Base-by-base conservation (phyloP, 2,888 invertebrate species). In the Platynereis dumerilii region DNA sequence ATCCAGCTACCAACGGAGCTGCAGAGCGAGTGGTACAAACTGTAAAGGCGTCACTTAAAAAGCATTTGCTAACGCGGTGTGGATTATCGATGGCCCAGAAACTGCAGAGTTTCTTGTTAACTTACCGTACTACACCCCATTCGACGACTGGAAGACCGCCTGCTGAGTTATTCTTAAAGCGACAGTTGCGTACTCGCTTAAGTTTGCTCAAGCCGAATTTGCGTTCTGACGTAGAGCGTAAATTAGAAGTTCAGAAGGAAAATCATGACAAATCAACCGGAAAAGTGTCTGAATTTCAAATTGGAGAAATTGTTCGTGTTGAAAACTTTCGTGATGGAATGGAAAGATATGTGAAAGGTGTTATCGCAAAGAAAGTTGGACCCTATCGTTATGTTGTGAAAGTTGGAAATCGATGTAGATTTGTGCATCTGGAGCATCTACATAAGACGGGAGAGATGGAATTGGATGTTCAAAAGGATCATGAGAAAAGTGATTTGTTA, bases 1-100 rank as follows among this genome's bases (percentile, higher is more conserved):
- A 58, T 44, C 58, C 58, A 34, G 12, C n/a, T 2, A 15, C 58
- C 5, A 58, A 58, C 44, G 58, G 58, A 22, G 26, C 28, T 7
- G 42, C 42, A 7, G 58, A 58, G 28, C 39, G 44, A 2, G 20
- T 22, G 39, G 58, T 39, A 24, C 34, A 34, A 15, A 39, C 42
- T 2, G 7, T 42, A 1, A 58, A 42, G n/a, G 17, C 1, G 2
- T 39, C 20, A 2, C 3, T 58, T 20, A 58, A 58, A 24, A 27
- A 17, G 42, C 42, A 42, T 42, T 12, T 42, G 2, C n/a, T 17
- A 17, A 39, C 5, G 5, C 12, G 7, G 5, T 17, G 7, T 58
- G 39, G n/a, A 10, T 22, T 22, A 3, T 20, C 29, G 20, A 12
- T 58, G 5, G n/a, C 39, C 10, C 17, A 17, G 17, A 58, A 58